Percentiles rank a stretch among this genome's conserved stretches.
Conservation (phyloP, 2,113 vertebrate species). For the Salvelinus fontinalis region DNA sequence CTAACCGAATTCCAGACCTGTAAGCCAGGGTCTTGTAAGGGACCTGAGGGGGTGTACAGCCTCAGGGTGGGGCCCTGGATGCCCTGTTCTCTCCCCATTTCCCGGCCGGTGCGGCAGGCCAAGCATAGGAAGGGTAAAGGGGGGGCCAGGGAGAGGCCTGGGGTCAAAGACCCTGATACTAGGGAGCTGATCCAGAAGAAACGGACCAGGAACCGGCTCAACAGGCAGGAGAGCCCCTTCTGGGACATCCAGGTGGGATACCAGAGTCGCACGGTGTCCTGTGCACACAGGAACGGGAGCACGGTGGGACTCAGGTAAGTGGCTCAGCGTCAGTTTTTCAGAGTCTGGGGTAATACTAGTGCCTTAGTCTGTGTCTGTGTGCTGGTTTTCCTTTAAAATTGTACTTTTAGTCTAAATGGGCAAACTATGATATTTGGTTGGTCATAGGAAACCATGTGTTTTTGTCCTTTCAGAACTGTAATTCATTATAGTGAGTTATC, state of each 20-base stretch:
- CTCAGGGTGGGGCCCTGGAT: conserved; percentile 87
- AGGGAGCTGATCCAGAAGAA: conserved; percentile 94
- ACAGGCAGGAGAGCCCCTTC: conserved; percentile 88
- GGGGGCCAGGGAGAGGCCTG: conserved; percentile 69
- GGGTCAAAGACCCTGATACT: conserved; percentile 85
- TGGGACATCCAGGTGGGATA: conserved; percentile 96
- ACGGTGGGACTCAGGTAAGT: conserved; percentile 82
- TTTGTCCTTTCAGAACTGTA: neutral
- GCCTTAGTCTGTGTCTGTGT: neutral
- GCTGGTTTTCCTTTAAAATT: neutral
- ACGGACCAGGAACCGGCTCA: conserved; percentile 88
- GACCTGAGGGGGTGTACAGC: conserved; percentile 83
- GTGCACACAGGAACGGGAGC: conserved; percentile 88
- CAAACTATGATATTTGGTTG: neutral
- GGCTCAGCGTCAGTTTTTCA: neutral
- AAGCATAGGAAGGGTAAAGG: conserved; percentile 84
- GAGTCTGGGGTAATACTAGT: neutral
- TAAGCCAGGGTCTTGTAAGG: conserved; percentile 74
- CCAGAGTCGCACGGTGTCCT: conserved; percentile 87
- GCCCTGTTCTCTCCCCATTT: conserved; percentile 72
- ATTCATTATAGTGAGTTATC: neutral
- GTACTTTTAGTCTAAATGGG: neutral
- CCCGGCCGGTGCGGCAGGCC: conserved; percentile 76
- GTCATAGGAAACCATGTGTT: neutral
- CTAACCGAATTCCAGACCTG: conserved; percentile 93